A percentile compares a stretch with the other conserved stretches of the same genome.
Evolutionary conservation across 2,113 vertebrate genomes (phyloP).

Genomic region (Thalassarche chlororhynchos): DNA sequence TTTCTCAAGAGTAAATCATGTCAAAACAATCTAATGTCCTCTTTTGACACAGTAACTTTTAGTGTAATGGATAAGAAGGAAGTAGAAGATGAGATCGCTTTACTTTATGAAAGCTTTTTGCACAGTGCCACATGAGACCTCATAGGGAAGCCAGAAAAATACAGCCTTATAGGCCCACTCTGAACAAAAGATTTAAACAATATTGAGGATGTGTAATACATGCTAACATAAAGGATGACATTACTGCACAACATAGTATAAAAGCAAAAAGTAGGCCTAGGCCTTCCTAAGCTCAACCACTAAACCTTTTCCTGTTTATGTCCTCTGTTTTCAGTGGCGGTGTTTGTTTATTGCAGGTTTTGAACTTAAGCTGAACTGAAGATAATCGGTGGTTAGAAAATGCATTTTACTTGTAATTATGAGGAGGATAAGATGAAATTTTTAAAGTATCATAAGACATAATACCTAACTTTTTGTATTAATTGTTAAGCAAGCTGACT

Average conservation of each 20-base stretch:
- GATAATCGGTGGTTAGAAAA: not conserved
- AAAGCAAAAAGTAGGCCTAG: not conserved
- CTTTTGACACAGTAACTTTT: not conserved
- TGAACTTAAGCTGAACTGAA: not conserved
- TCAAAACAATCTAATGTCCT: constrained; percentile 18
- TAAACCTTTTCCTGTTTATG: not conserved
- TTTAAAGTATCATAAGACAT: not conserved
- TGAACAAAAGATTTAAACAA: not conserved
- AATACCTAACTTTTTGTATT: not conserved
- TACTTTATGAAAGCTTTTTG: constrained; percentile 9
- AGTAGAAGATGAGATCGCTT: not conserved
- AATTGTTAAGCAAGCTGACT: not conserved
- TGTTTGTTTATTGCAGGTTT: not conserved
- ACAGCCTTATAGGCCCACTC: not conserved
- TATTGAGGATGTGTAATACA: not conserved
- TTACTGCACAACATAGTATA: not conserved
- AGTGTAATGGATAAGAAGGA: not conserved
- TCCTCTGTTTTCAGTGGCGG: not conserved
- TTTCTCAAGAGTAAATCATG: constrained; percentile 33
- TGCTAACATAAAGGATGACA: not conserved
- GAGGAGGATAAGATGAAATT: not conserved
- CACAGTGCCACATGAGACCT: not conserved
- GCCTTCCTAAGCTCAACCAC: not conserved
- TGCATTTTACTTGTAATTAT: not conserved
- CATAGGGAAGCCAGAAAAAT: not conserved